Percentiles rank a stretch among this genome's conserved stretches.
phyloP scores from a whole-genome alignment of 2,797 vertebrate genomes.

The Rhynchonycteris naso region DNA sequence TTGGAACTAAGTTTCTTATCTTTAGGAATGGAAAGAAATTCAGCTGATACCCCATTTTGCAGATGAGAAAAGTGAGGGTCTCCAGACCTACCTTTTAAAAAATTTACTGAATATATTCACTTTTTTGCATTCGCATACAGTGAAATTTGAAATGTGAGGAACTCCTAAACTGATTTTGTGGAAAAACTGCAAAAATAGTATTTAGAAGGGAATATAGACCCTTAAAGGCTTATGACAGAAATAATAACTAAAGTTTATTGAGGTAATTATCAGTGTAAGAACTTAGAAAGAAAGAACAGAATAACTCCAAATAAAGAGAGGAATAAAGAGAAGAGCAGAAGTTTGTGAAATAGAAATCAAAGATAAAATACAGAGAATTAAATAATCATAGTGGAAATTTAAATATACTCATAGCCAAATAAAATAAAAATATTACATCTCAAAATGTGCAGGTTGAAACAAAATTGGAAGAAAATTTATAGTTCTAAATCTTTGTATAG shows the following conservation, averaged over 20 bases:
- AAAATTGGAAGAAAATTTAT: background rate
- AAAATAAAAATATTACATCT: background rate
- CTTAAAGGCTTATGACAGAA: background rate
- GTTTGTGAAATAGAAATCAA: background rate
- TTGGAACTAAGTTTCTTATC: background rate
- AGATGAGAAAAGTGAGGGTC: background rate
- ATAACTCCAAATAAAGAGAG: background rate
- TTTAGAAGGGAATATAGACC: background rate
- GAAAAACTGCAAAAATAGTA: background rate
- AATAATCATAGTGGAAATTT: constrained; percentile 4
- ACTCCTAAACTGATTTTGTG: background rate
- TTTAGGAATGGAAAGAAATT: background rate
- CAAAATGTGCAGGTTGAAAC: background rate
- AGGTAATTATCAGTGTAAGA: background rate
- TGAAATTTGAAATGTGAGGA: constrained; percentile 7
- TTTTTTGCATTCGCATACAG: background rate
- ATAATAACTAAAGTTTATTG: background rate
- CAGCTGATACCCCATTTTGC: background rate
- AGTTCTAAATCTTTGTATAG: background rate
- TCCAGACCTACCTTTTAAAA: background rate
- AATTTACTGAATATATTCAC: background rate
- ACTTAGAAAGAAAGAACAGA: background rate
- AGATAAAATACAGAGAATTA: constrained; percentile 23
- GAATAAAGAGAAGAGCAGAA: background rate
- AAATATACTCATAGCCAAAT: background rate